Percentiles rank a stretch among this genome's conserved stretches.
Evolutionary conservation across 1,140 invertebrate genomes (phyloP).

Genomic region (Hyles vespertilio): DNA sequence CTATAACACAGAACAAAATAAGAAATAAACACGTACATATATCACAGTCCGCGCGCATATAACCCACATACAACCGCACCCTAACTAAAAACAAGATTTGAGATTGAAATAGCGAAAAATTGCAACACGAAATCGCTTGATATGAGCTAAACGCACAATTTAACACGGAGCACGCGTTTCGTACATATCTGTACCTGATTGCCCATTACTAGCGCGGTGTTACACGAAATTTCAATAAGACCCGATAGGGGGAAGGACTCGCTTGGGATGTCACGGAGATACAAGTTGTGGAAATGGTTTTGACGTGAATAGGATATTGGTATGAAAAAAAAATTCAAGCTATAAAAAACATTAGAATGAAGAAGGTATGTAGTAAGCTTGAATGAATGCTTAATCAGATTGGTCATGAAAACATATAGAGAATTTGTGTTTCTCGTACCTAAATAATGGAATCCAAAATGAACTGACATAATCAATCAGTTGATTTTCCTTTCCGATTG

Average conservation of each 20-base stretch:
- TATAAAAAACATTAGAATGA: no score
- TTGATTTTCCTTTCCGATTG: no score
- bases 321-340: no score
- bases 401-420: no score
- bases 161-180: slow-evolving; percentile 18
- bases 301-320: not conserved
- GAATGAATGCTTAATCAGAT: no score
- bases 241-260: slow-evolving; percentile 11
- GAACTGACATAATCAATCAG: no score
- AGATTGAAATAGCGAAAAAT: slow-evolving; percentile 14
- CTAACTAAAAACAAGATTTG: not conserved
- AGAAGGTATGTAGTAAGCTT: no score
- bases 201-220: slow-evolving; percentile 29
- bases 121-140: slow-evolving; percentile 9
- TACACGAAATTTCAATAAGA: slow-evolving; percentile 42
- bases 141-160: slow-evolving; percentile 26
- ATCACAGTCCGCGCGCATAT: no score
- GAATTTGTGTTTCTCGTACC: no score
- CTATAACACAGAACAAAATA: no score
- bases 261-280: not conserved
- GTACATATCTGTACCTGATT: slow-evolving; percentile 26
- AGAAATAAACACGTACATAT: not conserved
- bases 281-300: slow-evolving; percentile 1
- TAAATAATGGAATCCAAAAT: no score
- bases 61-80: no score